Base-by-base conservation (phyloP, 2,797 vertebrate species). In the Xenopus petersii region DNA sequence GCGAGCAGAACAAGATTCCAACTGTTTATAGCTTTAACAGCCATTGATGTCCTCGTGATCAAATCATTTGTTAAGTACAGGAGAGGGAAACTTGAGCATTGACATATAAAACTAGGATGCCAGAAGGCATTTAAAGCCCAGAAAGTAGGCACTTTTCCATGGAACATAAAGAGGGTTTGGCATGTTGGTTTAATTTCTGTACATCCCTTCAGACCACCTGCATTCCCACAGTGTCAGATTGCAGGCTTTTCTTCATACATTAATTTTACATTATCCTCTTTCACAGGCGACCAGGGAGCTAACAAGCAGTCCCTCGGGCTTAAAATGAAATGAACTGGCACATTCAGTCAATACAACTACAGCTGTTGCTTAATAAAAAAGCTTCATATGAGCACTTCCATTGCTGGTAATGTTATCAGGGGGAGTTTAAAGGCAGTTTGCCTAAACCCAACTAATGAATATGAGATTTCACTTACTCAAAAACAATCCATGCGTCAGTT, bases 221-320 rank as follows among this genome's bases (percentile, higher is more conserved):
- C 83, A 83, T 80, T 90, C 87, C 89, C 83, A 83, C 79, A 84
- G 85, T 84, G 85, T 84, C 87, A 83, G 85, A 82, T 82, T 81
- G 74, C 81, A 81, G 82, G 63, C 51, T 75, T 81, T 76, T 84
- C 84, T 82, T 75, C 71, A 12, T 26, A 55, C 55, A 80, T 83
- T 87, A 80, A 89, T 87, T 89, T 83, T 72, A 81, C 79, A 81
- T 81, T 66, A 82, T 82, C 79, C 64, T 81, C 74, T 85, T 80
- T 82, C 42, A 30, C 66, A 70, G 78, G 83, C 81, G 81, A 77
- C 82, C 75, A 84, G 82, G 84, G 84, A 87, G 84, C 84, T 83
- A 81, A 87, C 67, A 75, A 83, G 81, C 75, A 75, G 78, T 81
- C 73, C 82, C 83, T 26, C 75, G 64, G 81, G 87, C 86, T 85